Evolutionary conservation across 23 tunicate genomes (phyloP).

Genomic region (Trididemnum nubilum): DNA sequence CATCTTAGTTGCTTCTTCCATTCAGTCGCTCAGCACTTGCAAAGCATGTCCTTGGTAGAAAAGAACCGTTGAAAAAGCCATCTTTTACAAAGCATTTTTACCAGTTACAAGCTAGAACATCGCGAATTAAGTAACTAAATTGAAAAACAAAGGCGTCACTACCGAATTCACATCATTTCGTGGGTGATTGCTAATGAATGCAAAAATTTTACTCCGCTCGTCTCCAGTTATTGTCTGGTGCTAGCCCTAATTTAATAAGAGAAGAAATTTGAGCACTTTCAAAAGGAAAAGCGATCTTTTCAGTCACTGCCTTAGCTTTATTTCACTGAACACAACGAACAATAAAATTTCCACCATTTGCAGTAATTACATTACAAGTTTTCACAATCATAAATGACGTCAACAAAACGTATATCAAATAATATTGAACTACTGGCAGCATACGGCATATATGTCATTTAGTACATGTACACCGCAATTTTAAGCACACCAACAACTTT

Average conservation of each 20-base stretch:
- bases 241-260: slow-evolving; percentile 6
- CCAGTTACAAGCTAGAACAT: slow-evolving; percentile 18
- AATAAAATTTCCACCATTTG: too few relatives aligned
- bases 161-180: neutral
- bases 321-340: too few relatives aligned
- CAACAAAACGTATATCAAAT: too few relatives aligned
- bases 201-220: neutral
- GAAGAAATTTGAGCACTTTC: slow-evolving; percentile 16
- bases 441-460: too few relatives aligned
- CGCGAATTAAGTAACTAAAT: slow-evolving; percentile 26
- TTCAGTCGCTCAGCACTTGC: neutral
- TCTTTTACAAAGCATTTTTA: neutral
- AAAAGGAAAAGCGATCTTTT: slow-evolving; percentile 25
- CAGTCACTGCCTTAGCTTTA: too few relatives aligned
- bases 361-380: too few relatives aligned
- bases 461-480: too few relatives aligned
- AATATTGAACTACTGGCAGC: too few relatives aligned
- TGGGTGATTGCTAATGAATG: slow-evolving; percentile 49
- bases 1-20: too few relatives aligned
- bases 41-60: slow-evolving; percentile 2
- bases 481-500: too few relatives aligned
- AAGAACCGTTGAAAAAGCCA: neutral
- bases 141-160: slow-evolving; percentile 11
- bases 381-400: too few relatives aligned
- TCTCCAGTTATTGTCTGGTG: neutral